A percentile compares a stretch with the other conserved stretches of the same genome.
Conservation (phyloP, 2,888 invertebrate genomes). For the Lasioglossum leucozonium region DNA sequence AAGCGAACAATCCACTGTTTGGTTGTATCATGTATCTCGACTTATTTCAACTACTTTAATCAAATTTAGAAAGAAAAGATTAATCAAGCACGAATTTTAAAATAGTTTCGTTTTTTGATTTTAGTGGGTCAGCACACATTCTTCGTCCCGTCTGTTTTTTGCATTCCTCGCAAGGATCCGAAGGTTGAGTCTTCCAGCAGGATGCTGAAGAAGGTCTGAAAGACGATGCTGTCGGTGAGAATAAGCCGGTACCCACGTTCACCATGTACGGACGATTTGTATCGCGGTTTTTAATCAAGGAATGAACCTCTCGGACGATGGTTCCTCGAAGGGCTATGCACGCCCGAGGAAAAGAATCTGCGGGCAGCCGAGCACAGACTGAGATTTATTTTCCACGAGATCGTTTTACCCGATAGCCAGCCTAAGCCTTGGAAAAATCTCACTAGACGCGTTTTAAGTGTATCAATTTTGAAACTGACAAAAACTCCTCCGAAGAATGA, state of each 20-base stretch:
- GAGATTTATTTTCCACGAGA: conserved; percentile 55
- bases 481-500: neutral
- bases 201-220: conserved; percentile 29
- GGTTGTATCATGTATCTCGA: no score
- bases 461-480: conserved; percentile 1
- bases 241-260: conserved; percentile 55
- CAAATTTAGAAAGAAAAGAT: neutral
- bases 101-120: neutral
- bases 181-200: conserved; percentile 6
- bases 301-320: conserved; percentile 31
- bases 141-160: neutral
- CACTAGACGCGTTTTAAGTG: conserved; percentile 14
- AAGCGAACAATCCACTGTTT: neutral
- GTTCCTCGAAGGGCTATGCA: conserved; percentile 13
- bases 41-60: neutral
- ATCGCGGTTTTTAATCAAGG: conserved; percentile 60
- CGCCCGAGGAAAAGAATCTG: conserved; percentile 38
- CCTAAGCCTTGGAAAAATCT: conserved; percentile 22
- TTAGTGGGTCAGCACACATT: neutral
- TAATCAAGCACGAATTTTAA: neutral
- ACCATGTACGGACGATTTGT: conserved; percentile 57
- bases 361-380: conserved; percentile 25
- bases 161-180: neutral
- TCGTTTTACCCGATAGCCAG: conserved; percentile 36
- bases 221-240: conserved; percentile 49